Evolutionary conservation across 2,888 invertebrate genomes (phyloP).

Genomic region (Sinelater perroti): DNA sequence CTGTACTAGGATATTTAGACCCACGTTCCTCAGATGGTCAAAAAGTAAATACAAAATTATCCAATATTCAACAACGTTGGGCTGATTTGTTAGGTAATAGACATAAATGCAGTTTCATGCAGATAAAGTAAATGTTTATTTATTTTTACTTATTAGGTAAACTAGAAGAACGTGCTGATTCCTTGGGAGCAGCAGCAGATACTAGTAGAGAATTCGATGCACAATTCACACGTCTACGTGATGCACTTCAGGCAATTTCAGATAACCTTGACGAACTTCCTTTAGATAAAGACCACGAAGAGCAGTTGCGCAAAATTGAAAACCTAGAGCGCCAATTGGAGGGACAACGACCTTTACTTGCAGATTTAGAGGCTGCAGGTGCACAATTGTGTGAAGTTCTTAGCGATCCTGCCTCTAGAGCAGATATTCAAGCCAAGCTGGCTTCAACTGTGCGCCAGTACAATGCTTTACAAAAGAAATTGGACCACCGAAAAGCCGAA

Average conservation of each 20-base stretch:
- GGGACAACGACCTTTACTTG: slow-evolving; percentile 85
- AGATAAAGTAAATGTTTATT: background rate
- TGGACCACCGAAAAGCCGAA: slow-evolving; percentile 90
- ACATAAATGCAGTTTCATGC: background rate
- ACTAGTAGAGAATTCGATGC: slow-evolving; percentile 94
- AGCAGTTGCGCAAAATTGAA: slow-evolving; percentile 87
- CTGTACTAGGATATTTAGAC: slow-evolving; percentile 70
- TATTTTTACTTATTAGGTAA: slow-evolving; percentile 62
- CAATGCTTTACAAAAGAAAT: slow-evolving; percentile 86
- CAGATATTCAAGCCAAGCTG: slow-evolving; percentile 90
- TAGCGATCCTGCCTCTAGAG: slow-evolving; percentile 88
- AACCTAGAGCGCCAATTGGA: slow-evolving; percentile 88
- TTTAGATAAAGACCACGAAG: slow-evolving; percentile 83
- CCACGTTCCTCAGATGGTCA: slow-evolving; percentile 69
- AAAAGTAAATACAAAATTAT: slow-evolving; percentile 76
- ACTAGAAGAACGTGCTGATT: slow-evolving; percentile 87
- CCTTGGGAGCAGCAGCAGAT: slow-evolving; percentile 89
- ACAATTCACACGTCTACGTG: slow-evolving; percentile 80
- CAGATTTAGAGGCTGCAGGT: slow-evolving; percentile 91
- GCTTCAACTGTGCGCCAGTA: slow-evolving; percentile 88
- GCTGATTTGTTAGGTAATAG: slow-evolving; percentile 68
- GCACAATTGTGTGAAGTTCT: slow-evolving; percentile 85
- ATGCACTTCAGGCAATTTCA: slow-evolving; percentile 86
- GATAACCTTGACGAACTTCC: slow-evolving; percentile 87
- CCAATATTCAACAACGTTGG: slow-evolving; percentile 80